Evolutionary conservation across 2,888 invertebrate genomes (phyloP).

Genomic region (Ypsolopha scabrella): DNA sequence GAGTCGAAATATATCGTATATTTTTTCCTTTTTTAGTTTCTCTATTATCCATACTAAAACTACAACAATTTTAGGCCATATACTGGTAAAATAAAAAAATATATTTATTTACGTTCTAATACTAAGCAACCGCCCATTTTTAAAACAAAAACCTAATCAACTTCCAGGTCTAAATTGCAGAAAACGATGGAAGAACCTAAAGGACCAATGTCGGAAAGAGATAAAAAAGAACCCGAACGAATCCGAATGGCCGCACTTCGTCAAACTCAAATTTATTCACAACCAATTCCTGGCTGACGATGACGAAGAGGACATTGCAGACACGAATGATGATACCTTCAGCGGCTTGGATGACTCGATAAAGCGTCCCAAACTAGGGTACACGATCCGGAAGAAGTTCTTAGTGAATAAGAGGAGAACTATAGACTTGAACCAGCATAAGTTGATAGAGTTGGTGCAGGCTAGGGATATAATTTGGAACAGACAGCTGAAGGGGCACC

Average conservation of each 20-base stretch:
- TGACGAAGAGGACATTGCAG: slow-evolving; percentile 39
- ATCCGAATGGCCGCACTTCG: slow-evolving; percentile 60
- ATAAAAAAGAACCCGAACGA: slow-evolving; percentile 51
- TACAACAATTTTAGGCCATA: no score
- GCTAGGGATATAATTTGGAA: slow-evolving; percentile 58
- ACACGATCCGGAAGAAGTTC: slow-evolving; percentile 56
- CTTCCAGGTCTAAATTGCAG: slow-evolving; percentile 56
- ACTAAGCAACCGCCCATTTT: no score
- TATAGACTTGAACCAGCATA: slow-evolving; percentile 55
- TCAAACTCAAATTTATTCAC: slow-evolving; percentile 52
- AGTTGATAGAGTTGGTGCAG: slow-evolving; percentile 49
- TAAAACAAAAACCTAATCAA: no score
- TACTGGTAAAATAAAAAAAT: no score
- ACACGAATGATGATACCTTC: slow-evolving; percentile 47
- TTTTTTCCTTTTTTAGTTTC: no score
- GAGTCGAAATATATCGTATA: no score
- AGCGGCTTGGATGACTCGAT: slow-evolving; percentile 50
- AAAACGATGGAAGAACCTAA: slow-evolving; percentile 63
- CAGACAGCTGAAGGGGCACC: slow-evolving; percentile 54
- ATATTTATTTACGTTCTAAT: no score
- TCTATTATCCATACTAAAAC: no score
- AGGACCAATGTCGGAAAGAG: slow-evolving; percentile 62
- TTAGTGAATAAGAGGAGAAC: slow-evolving; percentile 54
- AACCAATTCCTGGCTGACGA: slow-evolving; percentile 54
- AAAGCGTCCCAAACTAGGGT: slow-evolving; percentile 53